These are phyloP conservation scores for Tipula unca DNA, from an alignment of 2,888 invertebrate species.

Conservation along the genomic window DNA sequence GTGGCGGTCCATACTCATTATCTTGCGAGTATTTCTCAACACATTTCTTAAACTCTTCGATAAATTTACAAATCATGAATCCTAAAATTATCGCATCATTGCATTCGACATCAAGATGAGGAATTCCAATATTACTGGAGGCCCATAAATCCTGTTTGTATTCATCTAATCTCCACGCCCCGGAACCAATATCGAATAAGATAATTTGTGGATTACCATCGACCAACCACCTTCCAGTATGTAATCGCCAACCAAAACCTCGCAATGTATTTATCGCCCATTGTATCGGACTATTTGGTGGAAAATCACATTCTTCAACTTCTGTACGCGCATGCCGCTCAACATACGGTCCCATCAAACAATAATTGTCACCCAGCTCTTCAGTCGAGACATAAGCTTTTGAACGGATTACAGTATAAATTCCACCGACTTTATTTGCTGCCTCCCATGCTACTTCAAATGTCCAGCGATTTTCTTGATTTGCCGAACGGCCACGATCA, in stretches of 20 bases:
- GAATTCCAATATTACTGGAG: slow-evolving; percentile 75
- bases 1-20: slow-evolving; percentile 50
- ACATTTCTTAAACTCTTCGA: slow-evolving; percentile 71
- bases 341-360: slow-evolving; percentile 78
- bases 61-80: slow-evolving; percentile 87
- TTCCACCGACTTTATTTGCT: slow-evolving; percentile 99
- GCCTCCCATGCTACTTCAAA: slow-evolving; percentile 99
- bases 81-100: slow-evolving; percentile 97
- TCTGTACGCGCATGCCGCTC: slow-evolving; percentile 89
- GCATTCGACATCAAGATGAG: slow-evolving; percentile 88
- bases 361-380: slow-evolving; percentile 97
- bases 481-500: slow-evolving; percentile 79
- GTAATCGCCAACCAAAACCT: slow-evolving; percentile 77
- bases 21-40: slow-evolving; percentile 54
- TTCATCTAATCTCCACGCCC: slow-evolving; percentile 90
- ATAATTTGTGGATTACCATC: slow-evolving; percentile 98
- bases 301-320: slow-evolving; percentile 87
- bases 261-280: slow-evolving; percentile 70
- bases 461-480: slow-evolving; percentile 87
- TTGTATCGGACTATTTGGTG: slow-evolving; percentile 62
- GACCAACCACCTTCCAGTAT: slow-evolving; percentile 96
- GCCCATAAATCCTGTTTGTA: slow-evolving; percentile 94
- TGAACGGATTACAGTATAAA: slow-evolving; percentile 97
- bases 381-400: slow-evolving; percentile 95
- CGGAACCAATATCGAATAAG: slow-evolving; percentile 94